Base-by-base conservation (phyloP, 1,140 invertebrate species). In the Lordiphosa clarofinis region DNA sequence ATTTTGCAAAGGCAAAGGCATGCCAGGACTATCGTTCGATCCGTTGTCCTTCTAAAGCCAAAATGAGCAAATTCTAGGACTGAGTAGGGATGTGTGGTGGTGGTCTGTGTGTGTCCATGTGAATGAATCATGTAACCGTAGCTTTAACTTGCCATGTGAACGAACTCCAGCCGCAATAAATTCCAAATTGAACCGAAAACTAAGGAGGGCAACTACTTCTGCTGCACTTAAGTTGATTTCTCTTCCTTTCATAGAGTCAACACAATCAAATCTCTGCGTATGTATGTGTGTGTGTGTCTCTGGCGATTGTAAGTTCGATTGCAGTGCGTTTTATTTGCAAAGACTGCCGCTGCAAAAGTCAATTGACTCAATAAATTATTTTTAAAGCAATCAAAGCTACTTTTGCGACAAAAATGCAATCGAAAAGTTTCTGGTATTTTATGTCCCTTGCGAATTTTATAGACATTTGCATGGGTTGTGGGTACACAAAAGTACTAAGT, bases 341-440 rank as follows among this genome's bases (percentile, higher is more conserved):
- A 56, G 73, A 78, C 63, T 65, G 13, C 49, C 76, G 61, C 57
- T 78, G 56, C 73, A 64, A 84, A n/a, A 84, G 78, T 84, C 78
- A 84, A 84, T 84, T 73, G 79, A 84, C 79, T 84, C 78, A 86
- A 84, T 84, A 84, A 84, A 84, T 84, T 84, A 84, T 84, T 84
- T 84, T 84, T 86, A 86, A 84, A 73, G 78, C 78, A 82, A 82
- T 84, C 78, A 84, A 81, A 62, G 72, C 56, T 73, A 73, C 58
- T 76, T 61, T 49, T 59, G 66, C 58, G 66, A 75, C 66, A 81
- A 75, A 82, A 78, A 64, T 75, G 58, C 62, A 75, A 72, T 82
- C 44, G 49, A 46, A 66, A 46, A 75, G 52, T 52, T n/a, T 57
- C n/a, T 12, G 42, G 8, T 58, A 57, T 40, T 76, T 57, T 37